These are phyloP conservation scores for Anticlea derivata DNA, from an alignment of 2,888 invertebrate genomes.

Conservation along the genomic window DNA sequence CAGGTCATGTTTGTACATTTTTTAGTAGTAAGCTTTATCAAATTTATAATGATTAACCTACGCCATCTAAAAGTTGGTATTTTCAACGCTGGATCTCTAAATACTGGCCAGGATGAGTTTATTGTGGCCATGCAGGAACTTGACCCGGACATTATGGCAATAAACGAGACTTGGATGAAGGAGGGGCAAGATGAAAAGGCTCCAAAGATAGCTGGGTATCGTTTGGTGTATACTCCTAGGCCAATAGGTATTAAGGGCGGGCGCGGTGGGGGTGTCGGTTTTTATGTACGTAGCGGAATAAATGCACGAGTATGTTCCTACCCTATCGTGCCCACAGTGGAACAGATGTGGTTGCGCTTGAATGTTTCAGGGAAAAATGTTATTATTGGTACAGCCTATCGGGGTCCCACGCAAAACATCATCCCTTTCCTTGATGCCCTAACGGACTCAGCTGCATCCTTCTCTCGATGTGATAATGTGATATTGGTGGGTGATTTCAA, in stretches of 20 bases:
- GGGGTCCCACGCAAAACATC: not conserved
- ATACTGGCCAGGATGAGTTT: constrained; percentile 4
- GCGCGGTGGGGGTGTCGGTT: constrained; percentile 1
- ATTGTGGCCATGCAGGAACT: not conserved
- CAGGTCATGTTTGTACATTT: no score
- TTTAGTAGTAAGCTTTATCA: no score
- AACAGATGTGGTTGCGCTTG: not conserved
- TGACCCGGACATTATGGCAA: not conserved
- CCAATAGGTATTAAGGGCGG: not conserved
- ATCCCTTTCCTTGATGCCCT: not conserved
- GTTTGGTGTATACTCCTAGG: not conserved
- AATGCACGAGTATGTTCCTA: not conserved
- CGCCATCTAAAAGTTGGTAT: not conserved
- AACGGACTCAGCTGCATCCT: not conserved
- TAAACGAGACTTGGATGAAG: constrained; percentile 1
- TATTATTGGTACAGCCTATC: not conserved
- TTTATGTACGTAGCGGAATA: not conserved
- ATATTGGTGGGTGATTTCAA: no score
- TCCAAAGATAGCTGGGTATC: not conserved
- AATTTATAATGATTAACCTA: no score
- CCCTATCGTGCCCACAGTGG: not conserved
- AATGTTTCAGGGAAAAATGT: not conserved
- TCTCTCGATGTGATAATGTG: not conserved
- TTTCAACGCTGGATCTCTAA: not conserved
- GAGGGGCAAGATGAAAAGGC: not conserved